Conservation (phyloP, 1,140 invertebrate genomes). For the Musca vetustissima region DNA sequence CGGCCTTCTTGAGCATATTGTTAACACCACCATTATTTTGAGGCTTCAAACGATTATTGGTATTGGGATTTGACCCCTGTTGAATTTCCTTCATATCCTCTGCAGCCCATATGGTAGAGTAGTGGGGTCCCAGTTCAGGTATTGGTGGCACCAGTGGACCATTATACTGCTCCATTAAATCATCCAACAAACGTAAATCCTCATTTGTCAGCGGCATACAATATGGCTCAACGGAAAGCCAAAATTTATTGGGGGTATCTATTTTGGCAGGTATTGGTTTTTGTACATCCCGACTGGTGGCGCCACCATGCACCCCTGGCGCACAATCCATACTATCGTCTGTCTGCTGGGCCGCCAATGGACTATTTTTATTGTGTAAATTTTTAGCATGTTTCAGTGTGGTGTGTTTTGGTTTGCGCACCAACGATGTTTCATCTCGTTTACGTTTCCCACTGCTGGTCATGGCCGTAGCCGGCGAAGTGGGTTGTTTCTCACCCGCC, state of each 20-base stretch:
- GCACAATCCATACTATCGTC: constrained; percentile 58
- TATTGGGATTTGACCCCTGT: constrained; percentile 65
- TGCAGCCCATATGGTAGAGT: constrained; percentile 84
- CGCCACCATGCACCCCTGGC: constrained; percentile 25
- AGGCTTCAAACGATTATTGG: constrained; percentile 57
- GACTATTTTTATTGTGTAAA: constrained; percentile 43
- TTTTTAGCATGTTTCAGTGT: constrained; percentile 56
- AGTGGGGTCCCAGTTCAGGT: constrained; percentile 86
- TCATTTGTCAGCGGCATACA: constrained; percentile 86
- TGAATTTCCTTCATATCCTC: constrained; percentile 81
- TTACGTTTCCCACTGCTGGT: constrained; percentile 57
- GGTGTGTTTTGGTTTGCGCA: constrained; percentile 61
- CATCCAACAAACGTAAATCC: constrained; percentile 78
- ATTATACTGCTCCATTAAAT: constrained; percentile 73
- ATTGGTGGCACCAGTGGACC: constrained; percentile 65
- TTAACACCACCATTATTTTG: constrained; percentile 58
- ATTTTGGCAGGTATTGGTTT: constrained; percentile 70
- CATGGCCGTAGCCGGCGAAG: constrained; percentile 32
- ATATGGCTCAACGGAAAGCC: constrained; percentile 91
- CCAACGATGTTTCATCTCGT: constrained; percentile 57
- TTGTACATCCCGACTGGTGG: constrained; percentile 36
- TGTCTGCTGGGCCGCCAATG: constrained; percentile 40
- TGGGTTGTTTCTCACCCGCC: constrained; percentile 54
- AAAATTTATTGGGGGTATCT: constrained; percentile 93
- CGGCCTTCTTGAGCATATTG: constrained; percentile 56